Conservation (phyloP, 2,113 vertebrate species). For the Colius striatus region DNA sequence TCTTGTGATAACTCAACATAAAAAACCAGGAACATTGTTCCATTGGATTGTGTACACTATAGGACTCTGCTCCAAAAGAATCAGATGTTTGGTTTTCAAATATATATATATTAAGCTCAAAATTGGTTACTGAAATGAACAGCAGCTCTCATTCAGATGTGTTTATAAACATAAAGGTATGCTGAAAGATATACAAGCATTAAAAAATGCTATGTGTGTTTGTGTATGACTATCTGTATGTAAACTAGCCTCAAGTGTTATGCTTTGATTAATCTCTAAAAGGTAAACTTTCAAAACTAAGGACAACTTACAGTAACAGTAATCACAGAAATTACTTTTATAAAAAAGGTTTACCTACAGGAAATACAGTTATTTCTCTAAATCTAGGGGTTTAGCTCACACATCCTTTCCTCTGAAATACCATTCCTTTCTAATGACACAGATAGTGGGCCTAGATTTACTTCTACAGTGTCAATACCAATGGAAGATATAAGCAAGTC, state of each 20-base stretch:
- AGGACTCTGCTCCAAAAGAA: background rate
- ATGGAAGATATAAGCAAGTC: background rate
- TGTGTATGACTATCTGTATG: background rate
- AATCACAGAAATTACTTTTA: background rate
- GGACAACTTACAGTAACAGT: background rate
- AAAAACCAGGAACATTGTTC: background rate
- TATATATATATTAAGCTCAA: conserved; percentile 14
- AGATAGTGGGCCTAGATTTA: background rate
- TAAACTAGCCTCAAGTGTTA: background rate
- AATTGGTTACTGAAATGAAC: conserved; percentile 11
- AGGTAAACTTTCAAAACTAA: conserved; percentile 1
- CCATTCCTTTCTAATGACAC: background rate
- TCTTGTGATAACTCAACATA: background rate
- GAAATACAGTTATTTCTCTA: background rate
- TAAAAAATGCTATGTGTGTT: background rate
- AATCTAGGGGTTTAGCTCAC: background rate
- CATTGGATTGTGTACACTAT: background rate
- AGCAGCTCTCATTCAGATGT: conserved; percentile 13
- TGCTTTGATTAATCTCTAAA: conserved; percentile 20
- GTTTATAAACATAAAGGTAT: conserved; percentile 30
- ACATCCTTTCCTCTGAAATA: background rate
- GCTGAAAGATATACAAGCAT: background rate
- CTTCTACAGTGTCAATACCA: background rate
- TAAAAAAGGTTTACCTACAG: background rate
- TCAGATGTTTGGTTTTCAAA: conserved; percentile 28